phyloP scores from a whole-genome alignment of 2,113 vertebrate genomes.

The Verasper variegatus region DNA sequence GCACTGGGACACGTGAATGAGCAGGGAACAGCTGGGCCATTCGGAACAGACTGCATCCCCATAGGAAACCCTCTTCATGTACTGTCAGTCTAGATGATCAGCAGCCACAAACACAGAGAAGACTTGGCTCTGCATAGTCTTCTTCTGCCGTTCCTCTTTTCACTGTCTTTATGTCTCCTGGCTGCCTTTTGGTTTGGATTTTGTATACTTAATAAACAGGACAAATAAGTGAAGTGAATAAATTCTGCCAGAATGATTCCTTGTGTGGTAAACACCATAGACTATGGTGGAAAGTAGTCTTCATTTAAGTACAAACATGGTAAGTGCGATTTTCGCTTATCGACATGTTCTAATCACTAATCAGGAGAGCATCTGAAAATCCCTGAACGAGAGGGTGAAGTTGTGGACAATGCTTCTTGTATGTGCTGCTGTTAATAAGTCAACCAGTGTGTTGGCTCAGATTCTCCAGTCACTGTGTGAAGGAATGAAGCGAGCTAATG shows the following conservation, averaged over 20 bases:
- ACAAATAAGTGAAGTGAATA: constrained; percentile 30
- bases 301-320: neutral
- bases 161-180: constrained; percentile 61
- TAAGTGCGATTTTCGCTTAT: neutral
- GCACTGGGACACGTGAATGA: constrained; percentile 57
- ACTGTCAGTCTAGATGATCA: constrained; percentile 64
- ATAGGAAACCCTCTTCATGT: constrained; percentile 62
- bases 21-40: constrained; percentile 74
- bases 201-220: constrained; percentile 41
- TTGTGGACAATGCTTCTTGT: constrained; percentile 23
- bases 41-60: constrained; percentile 76
- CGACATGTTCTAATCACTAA: neutral
- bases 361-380: constrained; percentile 15
- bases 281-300: constrained; percentile 1
- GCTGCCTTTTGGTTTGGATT: constrained; percentile 63
- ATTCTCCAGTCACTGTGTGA: constrained; percentile 36
- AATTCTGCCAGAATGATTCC: constrained; percentile 23
- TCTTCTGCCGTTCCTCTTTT: constrained; percentile 14
- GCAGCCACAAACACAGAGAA: constrained; percentile 62
- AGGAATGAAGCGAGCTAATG: constrained; percentile 50
- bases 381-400: constrained; percentile 2
- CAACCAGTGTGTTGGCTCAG: constrained; percentile 33
- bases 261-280: neutral
- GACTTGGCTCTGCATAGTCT: constrained; percentile 53
- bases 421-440: constrained; percentile 39